Percentiles rank a stretch among this genome's conserved stretches.
These are phyloP conservation scores for Aelia acuminata DNA, from an alignment of 2,888 invertebrate species.

Conservation along the genomic window DNA sequence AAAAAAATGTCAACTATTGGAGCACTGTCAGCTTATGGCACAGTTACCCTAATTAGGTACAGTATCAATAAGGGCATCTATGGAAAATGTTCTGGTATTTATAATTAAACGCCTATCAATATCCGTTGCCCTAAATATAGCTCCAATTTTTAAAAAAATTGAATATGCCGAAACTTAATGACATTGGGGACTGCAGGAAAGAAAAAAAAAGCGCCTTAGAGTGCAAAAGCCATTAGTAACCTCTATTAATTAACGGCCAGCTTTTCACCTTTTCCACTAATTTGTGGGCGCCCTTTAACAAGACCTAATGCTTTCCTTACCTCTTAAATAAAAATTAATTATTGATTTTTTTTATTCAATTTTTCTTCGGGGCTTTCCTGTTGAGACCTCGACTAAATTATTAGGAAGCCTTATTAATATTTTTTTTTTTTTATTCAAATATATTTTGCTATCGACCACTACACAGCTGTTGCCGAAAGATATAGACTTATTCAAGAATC, in stretches of 20 bases:
- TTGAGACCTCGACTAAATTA: not conserved
- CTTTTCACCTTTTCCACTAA: conserved; percentile 5
- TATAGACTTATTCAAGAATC: no score
- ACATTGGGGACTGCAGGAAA: not conserved
- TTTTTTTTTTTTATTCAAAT: not conserved
- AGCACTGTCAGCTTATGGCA: no score
- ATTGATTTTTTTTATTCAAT: conserved; percentile 38
- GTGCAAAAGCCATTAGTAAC: not conserved
- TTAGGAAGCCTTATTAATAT: not conserved
- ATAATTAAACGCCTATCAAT: no score
- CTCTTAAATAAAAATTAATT: conserved; percentile 42
- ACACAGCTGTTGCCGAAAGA: no score
- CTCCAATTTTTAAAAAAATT: not conserved
- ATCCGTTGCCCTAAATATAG: no score
- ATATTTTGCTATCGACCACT: not conserved
- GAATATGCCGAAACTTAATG: not conserved
- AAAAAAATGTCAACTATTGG: no score
- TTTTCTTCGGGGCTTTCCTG: not conserved
- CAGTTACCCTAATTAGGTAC: no score
- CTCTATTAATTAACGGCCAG: conserved; percentile 30
- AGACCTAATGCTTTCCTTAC: not conserved
- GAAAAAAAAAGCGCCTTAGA: not conserved
- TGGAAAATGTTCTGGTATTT: no score
- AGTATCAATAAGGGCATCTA: no score
- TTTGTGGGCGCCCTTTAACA: conserved; percentile 22